Evolutionary conservation across 2,888 invertebrate genomes (phyloP), one percentile per base, ranked within the genome.

Genomic region (Cheilosia vulpina): DNA sequence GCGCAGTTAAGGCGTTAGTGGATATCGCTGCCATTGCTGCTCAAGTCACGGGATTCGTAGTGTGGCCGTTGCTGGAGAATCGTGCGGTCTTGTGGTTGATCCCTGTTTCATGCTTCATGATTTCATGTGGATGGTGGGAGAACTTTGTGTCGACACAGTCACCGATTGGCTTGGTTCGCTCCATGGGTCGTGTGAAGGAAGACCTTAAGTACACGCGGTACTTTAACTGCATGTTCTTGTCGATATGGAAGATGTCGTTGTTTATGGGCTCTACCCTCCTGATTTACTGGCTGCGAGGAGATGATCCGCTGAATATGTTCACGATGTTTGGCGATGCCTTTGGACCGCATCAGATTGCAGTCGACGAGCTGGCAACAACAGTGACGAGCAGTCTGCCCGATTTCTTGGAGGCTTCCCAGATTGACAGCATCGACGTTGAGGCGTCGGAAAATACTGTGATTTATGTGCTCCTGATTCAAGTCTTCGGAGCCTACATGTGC

Each of bases 91-190:
- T 97, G 47, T 97, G 97, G 97, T 93, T 97, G 55, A 96, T 99
- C 88, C 98, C 98, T 0, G 93, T 97, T 0, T 94, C 98, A 0
- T 94, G 98, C 45, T 92, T 98, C 71, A 94, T 98, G 89, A 96
- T 98, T 87, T 99, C 99, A 0, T 94, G 97, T 47, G 97, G 97
- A 27, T 99, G 98, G 98, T 99, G 99, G 99, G 99, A 99, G 92
- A 99, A 99, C 92, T 99, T 97, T 90, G 97, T 98, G 1, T 96
- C 97, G 77, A 94, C 95, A 77, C 95, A 97, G 89, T 98, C 98
- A 75, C 96, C 97, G 0, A 94, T 98, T 87, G 96, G 91, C 0
- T 41, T 92, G 38, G 94, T 97, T 60, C 95, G 96, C 90, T 94
- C 94, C 53, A 93, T 97, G 89, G 96, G 96, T 11, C 94, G 95